Evolutionary conservation across 37 sponge, comb jelly and placozoan genomes (phyloP), one percentile per base, ranked within the genome.

Genomic region (Halichondria panicea): DNA sequence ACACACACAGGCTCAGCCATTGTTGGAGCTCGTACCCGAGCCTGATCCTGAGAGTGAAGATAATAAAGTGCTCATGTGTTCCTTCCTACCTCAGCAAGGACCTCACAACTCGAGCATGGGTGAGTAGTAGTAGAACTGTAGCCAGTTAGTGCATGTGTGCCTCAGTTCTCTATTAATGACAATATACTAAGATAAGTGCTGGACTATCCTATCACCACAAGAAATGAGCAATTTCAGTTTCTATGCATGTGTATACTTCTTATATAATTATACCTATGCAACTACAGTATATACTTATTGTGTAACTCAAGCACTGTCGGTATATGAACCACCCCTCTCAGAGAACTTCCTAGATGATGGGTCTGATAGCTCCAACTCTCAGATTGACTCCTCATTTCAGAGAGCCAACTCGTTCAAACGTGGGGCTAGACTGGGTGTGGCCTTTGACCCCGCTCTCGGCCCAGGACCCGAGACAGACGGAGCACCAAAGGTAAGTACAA

Each of bases 371-470:
- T 74, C 83, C 32, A 75, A 74, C 6, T 77, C 73, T 13, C 25
- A 0, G 25, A 24, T 46, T 6, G 42, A 50, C 18, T 72, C 75
- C 43, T n/a, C n/a, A n/a, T 44, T 78, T 40, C 38, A 18, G 19
- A 28, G 86, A 31, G 53, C 61, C 39, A 61, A 54, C 2, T 61
- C 84, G 1, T 44, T 71, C 43, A 43, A 54, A 33, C 71, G 27
- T 22, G 71, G 65, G 9, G 55, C 46, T 3, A 37, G 67, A 32
- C 44, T 87, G 46, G 70, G 80, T 63, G 88, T 87, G 56, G 91
- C 91, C 37, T 91, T 91, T 73, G 87, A 91, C 39, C 88, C 88
- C 30, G 24, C 81, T 28, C 19, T 69, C 11, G 82, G 76, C 8
- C 82, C 72, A 8, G 42, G 25, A 6, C 43, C 55, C 8, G 85